phyloP scores from a whole-genome alignment of 2,113 vertebrate species.

The Plotosus lineatus region DNA sequence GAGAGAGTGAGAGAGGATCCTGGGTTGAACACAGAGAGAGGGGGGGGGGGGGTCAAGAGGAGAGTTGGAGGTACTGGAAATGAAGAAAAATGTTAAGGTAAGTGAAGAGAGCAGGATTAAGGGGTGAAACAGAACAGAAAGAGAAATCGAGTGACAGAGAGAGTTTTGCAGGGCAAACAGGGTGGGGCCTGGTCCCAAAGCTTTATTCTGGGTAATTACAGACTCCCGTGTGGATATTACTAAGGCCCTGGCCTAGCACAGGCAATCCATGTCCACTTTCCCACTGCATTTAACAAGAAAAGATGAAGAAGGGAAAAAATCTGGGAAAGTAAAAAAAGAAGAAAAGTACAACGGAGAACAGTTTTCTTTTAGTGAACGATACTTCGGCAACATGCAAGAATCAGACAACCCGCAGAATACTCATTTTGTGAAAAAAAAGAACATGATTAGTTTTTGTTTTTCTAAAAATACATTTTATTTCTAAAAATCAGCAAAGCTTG shows the following conservation, averaged over 20 bases:
- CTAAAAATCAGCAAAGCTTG: too few species aligned
- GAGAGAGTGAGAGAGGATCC: not conserved
- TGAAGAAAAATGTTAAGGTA: not conserved
- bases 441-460: too few species aligned
- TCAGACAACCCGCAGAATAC: too few species aligned
- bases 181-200: constrained; percentile 72
- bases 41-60: not conserved
- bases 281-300: constrained; percentile 53
- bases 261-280: constrained; percentile 65
- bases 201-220: constrained; percentile 81
- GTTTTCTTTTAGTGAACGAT: constrained; percentile 56
- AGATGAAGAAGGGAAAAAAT: constrained; percentile 24
- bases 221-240: constrained; percentile 78
- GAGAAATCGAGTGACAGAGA: not conserved
- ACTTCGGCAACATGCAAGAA: too few species aligned
- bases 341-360: constrained; percentile 30
- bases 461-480: too few species aligned
- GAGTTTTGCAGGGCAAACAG: constrained; percentile 61
- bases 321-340: constrained; percentile 20
- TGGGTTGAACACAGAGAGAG: not conserved
- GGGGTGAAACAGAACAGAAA: constrained; percentile 10
- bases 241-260: constrained; percentile 69
- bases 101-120: not conserved
- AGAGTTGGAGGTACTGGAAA: not conserved
- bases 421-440: too few species aligned